Percentiles rank a stretch among this genome's conserved stretches.
Evolutionary conservation across 2,888 invertebrate species (phyloP).

Genomic region (Lingula anatina): DNA sequence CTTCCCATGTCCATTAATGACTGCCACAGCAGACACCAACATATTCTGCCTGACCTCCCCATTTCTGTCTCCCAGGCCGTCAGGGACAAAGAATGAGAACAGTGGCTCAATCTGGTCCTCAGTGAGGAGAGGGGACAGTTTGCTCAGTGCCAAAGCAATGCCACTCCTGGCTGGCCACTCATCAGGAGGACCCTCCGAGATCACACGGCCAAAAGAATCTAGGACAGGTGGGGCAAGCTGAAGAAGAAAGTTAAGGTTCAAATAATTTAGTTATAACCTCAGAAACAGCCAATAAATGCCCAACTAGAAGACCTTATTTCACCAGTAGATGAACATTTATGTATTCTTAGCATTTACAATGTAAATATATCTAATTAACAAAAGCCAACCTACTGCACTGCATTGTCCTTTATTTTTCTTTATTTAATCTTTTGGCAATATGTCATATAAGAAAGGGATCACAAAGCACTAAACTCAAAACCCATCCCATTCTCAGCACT

Average conservation of each 20-base stretch:
- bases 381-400: too few species aligned
- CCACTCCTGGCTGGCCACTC: constrained; percentile 88
- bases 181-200: constrained; percentile 74
- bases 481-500: too few species aligned
- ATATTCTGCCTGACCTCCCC: constrained; percentile 80
- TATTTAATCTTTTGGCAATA: too few species aligned
- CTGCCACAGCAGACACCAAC: constrained; percentile 86
- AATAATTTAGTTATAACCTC: background rate
- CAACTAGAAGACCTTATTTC: background rate
- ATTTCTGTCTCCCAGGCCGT: constrained; percentile 80
- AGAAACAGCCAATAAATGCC: too few species aligned
- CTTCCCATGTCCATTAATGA: constrained; percentile 90
- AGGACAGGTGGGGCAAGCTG: constrained; percentile 55
- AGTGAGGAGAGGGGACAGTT: constrained; percentile 71
- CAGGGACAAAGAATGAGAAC: constrained; percentile 62
- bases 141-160: constrained; percentile 74
- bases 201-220: constrained; percentile 87
- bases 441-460: too few species aligned
- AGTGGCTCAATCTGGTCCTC: constrained; percentile 63
- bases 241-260: constrained; percentile 1
- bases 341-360: background rate
- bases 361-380: background rate
- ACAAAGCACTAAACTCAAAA: too few species aligned
- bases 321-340: background rate
- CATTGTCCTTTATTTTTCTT: too few species aligned